Evolutionary conservation across 2,797 vertebrate genomes (phyloP).

Genomic region (Dryobates pubescens): DNA sequence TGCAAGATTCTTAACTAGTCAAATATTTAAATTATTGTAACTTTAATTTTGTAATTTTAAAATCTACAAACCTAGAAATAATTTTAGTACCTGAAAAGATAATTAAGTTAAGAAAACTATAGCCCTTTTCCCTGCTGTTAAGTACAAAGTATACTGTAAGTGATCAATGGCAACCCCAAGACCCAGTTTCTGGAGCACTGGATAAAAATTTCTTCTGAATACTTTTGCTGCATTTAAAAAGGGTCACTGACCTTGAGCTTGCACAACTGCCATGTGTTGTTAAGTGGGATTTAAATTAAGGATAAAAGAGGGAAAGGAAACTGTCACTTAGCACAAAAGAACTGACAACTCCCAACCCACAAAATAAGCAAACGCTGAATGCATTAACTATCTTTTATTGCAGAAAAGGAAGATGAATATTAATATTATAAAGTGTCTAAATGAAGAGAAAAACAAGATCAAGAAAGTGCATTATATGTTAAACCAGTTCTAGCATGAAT

Average conservation of each 20-base stretch:
- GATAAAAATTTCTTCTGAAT: background rate
- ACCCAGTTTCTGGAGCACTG: background rate
- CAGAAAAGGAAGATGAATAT: background rate
- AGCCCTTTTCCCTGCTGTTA: background rate
- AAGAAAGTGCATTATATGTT: background rate
- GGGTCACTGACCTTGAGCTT: background rate
- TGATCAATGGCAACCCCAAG: background rate
- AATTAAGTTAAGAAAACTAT: background rate
- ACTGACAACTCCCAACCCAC: background rate
- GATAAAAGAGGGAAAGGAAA: background rate
- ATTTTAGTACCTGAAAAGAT: background rate
- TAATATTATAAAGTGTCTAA: background rate
- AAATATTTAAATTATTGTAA: background rate
- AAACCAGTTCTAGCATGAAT: background rate
- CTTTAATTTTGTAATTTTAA: background rate
- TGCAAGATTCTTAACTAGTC: background rate
- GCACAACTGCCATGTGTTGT: background rate
- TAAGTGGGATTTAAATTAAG: background rate
- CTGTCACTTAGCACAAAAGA: background rate
- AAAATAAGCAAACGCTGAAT: conserved; percentile 1
- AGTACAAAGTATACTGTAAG: background rate
- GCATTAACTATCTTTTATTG: background rate
- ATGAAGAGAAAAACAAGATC: background rate
- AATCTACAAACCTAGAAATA: background rate
- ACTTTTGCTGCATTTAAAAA: background rate